Percentiles rank a stretch among this genome's conserved stretches.
These are phyloP conservation scores for Ardeotis arabs DNA, from an alignment of 2,113 vertebrate species.

Conservation along the genomic window DNA sequence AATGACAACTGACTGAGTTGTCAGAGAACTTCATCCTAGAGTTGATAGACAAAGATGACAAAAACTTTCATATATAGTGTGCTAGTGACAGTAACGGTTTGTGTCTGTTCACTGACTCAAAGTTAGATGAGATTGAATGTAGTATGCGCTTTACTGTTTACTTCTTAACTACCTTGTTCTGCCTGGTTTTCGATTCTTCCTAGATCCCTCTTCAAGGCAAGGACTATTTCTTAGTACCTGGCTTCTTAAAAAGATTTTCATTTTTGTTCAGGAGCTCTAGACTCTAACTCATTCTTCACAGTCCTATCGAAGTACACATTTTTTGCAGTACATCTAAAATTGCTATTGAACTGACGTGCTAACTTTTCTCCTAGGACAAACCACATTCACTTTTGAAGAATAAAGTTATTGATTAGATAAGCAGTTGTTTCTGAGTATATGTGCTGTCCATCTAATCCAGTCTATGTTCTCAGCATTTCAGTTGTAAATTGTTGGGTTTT, in stretches of 20 bases:
- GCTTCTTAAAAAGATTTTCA: background rate
- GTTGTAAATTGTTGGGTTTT: background rate
- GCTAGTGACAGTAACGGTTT: background rate
- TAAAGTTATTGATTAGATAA: background rate
- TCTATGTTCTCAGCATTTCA: background rate
- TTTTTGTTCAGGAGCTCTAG: background rate
- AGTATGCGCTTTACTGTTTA: background rate
- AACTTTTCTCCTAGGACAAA: background rate
- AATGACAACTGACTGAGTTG: background rate
- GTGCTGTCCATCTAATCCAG: background rate
- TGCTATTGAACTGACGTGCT: background rate
- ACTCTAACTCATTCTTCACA: background rate
- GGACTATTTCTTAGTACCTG: background rate
- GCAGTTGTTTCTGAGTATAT: background rate
- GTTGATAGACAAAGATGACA: background rate
- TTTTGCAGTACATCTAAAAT: background rate
- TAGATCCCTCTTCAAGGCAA: background rate
- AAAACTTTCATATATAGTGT: background rate
- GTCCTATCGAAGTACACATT: fast-evolving
- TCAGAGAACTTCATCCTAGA: background rate
- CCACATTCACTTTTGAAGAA: background rate
- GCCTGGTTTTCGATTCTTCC: background rate
- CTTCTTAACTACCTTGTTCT: background rate
- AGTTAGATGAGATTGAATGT: background rate
- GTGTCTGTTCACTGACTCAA: background rate